A percentile compares a stretch with the other conserved stretches of the same genome.
phyloP scores from a whole-genome alignment of 2,797 vertebrate species.

The Coluber constrictor region DNA sequence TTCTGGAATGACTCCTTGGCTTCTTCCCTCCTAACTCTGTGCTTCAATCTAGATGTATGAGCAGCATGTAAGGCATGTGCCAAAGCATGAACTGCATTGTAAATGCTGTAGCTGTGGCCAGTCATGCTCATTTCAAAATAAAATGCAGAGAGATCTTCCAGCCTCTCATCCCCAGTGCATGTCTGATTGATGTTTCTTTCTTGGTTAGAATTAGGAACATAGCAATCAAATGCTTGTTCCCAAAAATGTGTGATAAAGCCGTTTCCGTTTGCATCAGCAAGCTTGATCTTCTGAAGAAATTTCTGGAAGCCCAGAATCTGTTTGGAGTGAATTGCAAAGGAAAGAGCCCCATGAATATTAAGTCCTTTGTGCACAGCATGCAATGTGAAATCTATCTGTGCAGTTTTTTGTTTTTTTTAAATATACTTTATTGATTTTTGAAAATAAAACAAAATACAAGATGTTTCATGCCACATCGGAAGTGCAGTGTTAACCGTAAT shows the following conservation, averaged over 20 bases:
- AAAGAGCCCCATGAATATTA: background rate
- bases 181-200: background rate
- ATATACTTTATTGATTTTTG: no score
- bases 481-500: no score
- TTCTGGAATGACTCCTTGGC: background rate
- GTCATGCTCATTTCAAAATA: background rate
- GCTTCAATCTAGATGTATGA: background rate
- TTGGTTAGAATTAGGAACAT: background rate
- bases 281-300: background rate
- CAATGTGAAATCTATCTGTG: conserved; percentile 2
- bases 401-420: no score
- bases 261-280: background rate
- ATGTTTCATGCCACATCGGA: no score
- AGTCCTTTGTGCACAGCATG: background rate
- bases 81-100: background rate
- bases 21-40: background rate
- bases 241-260: conserved; percentile 8
- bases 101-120: background rate
- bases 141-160: background rate
- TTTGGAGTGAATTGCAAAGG: background rate
- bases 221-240: background rate
- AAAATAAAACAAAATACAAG: no score
- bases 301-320: background rate
- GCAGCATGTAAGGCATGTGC: background rate
- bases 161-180: background rate